phyloP scores from a whole-genome alignment of 1,140 invertebrate species.

The Pissodes strobi region DNA sequence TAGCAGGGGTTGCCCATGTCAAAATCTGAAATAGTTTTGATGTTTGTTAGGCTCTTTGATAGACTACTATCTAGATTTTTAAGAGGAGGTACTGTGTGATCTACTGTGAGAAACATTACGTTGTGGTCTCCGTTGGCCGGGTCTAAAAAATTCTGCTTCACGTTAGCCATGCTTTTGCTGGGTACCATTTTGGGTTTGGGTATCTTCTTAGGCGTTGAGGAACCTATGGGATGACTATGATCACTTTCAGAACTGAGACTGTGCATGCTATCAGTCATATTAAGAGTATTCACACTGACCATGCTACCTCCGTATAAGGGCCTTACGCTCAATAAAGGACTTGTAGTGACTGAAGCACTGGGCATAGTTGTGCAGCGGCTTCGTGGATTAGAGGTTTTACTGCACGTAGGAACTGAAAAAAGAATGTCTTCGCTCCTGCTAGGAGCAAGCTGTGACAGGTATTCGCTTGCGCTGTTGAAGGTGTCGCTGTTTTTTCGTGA shows the following conservation, averaged over 20 bases:
- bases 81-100: slow-evolving; percentile 48
- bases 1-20: slow-evolving; percentile 54
- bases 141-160: slow-evolving; percentile 58
- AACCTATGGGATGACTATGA: slow-evolving; percentile 51
- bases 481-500: slow-evolving; percentile 68
- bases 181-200: slow-evolving; percentile 46
- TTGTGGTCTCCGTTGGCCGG: slow-evolving; percentile 48
- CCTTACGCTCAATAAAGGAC: slow-evolving; percentile 66
- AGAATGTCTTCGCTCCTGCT: slow-evolving; percentile 79
- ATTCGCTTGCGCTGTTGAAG: slow-evolving; percentile 61
- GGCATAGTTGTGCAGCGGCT: slow-evolving; percentile 58
- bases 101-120: slow-evolving; percentile 43
- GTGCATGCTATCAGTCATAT: slow-evolving; percentile 64
- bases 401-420: slow-evolving; percentile 59
- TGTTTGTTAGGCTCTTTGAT: slow-evolving; percentile 63
- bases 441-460: slow-evolving; percentile 58
- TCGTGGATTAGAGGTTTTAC: slow-evolving; percentile 3
- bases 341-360: slow-evolving; percentile 67
- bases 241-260: slow-evolving; percentile 65
- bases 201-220: slow-evolving; percentile 47
- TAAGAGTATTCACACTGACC: slow-evolving; percentile 59
- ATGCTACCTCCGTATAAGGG: slow-evolving; percentile 66
- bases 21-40: slow-evolving; percentile 58
- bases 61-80: slow-evolving; percentile 54
- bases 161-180: slow-evolving; percentile 52